Conservation (phyloP, 2,797 vertebrate species). For the Notolepis coatsorum region DNA sequence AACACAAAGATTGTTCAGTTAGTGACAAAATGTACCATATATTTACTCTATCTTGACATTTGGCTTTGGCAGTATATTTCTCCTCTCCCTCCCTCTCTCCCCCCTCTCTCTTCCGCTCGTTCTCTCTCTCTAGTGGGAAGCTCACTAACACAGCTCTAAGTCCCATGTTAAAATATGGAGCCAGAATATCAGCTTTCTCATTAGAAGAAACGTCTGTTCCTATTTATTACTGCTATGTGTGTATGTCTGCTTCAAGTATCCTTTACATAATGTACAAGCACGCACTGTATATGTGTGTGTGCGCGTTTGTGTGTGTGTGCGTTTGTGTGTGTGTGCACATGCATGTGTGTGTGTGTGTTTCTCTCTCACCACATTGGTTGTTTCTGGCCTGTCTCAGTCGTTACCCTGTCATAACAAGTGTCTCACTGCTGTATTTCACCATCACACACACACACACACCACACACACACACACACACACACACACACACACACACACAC, state of each 20-base stretch:
- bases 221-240: conserved; percentile 44
- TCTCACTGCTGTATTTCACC: conserved; percentile 61
- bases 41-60: conserved; percentile 53
- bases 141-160: conserved; percentile 50
- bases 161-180: conserved; percentile 21
- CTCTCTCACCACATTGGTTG: conserved; percentile 33
- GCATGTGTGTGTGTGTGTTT: conserved; percentile 9
- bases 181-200: conserved; percentile 62
- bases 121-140: conserved; percentile 56
- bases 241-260: conserved; percentile 10
- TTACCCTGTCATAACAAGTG: conserved; percentile 78
- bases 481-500: conserved; percentile 22
- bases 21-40: conserved; percentile 49
- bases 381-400: conserved; percentile 78
- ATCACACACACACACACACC: too few species aligned
- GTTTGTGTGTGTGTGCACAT: neutral
- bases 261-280: neutral
- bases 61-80: conserved; percentile 39
- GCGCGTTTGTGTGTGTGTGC: conserved; percentile 3
- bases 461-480: neutral
- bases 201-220: conserved; percentile 42
- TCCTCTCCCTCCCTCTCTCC: conserved; percentile 23
- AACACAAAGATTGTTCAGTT: conserved; percentile 38
- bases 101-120: conserved; percentile 36
- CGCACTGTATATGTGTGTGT: conserved; percentile 18